A percentile compares a stretch with the other conserved stretches of the same genome.
Conservation (phyloP, 2,113 vertebrate genomes). For the Rhinolophus sinicus region DNA sequence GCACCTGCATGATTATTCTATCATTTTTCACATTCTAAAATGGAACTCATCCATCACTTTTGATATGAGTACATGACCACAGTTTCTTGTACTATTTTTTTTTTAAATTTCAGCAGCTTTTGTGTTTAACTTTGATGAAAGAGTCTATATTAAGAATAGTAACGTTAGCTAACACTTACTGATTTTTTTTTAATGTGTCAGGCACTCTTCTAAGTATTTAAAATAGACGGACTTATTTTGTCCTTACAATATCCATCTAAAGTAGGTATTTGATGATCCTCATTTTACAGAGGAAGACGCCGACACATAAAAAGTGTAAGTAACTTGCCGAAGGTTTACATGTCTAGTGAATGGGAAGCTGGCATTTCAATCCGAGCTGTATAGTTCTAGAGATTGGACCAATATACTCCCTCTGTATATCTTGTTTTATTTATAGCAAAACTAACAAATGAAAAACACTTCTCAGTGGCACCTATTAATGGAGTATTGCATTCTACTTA, state of each 20-base stretch:
- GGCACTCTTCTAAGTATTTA: conserved; percentile 19
- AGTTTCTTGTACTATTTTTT: background rate
- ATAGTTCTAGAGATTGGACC: background rate
- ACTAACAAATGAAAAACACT: background rate
- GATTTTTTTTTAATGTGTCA: background rate
- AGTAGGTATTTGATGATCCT: background rate
- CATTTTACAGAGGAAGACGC: conserved; percentile 1
- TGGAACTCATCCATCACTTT: background rate
- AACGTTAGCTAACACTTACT: background rate
- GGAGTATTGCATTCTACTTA: background rate
- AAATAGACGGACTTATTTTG: conserved; percentile 17
- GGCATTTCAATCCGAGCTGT: background rate
- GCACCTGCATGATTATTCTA: conserved; percentile 7
- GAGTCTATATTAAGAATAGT: background rate
- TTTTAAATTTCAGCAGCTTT: conserved; percentile 11
- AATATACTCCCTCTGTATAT: background rate
- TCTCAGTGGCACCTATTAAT: background rate
- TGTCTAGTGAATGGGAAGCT: background rate
- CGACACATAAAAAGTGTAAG: background rate
- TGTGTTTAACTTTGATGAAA: conserved; percentile 21
- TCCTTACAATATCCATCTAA: background rate
- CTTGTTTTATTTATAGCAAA: background rate
- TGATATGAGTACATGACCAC: background rate
- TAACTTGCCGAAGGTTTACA: background rate
- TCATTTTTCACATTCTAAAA: conserved; percentile 47